Conservation (phyloP, 2,113 vertebrate genomes). For the Mola mola region DNA sequence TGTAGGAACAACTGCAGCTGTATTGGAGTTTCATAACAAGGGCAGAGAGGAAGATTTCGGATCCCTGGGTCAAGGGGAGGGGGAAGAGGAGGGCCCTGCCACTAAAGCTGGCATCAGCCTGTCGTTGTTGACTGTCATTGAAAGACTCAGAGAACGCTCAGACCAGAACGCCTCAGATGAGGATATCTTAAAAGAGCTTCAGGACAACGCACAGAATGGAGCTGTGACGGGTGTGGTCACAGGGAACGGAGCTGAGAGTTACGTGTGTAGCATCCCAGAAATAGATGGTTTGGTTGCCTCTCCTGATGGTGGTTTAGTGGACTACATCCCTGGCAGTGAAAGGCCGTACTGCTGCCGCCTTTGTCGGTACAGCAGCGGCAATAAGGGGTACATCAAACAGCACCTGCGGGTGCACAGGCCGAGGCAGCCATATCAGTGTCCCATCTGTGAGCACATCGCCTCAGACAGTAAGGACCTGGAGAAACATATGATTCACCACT, state of each 20-base stretch:
- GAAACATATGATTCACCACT: constrained; percentile 96
- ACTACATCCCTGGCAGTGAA: constrained; percentile 87
- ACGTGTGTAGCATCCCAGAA: constrained; percentile 31
- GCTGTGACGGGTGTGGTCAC: constrained; percentile 36
- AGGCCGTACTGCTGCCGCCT: constrained; percentile 92
- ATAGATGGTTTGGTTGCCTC: constrained; percentile 46
- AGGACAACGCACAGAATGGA: constrained; percentile 88
- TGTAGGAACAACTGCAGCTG: constrained; percentile 76
- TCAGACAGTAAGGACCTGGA: constrained; percentile 90
- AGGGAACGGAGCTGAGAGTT: constrained; percentile 15
- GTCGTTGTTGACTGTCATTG: constrained; percentile 95
- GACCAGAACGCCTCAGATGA: constrained; percentile 96
- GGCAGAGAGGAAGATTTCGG: constrained; percentile 49
- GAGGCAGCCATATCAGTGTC: constrained; percentile 95
- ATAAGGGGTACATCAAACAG: constrained; percentile 97
- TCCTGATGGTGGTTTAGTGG: constrained; percentile 83
- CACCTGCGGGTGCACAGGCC: constrained; percentile 93
- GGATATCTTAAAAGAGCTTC: constrained; percentile 94
- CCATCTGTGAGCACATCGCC: constrained; percentile 95
- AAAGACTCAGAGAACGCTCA: constrained; percentile 92
- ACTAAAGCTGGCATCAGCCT: constrained; percentile 94
- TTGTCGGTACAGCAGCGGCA: constrained; percentile 93
- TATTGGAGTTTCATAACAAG: constrained; percentile 61
- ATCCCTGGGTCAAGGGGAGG: constrained; percentile 57
- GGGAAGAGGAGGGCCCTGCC: constrained; percentile 82